Evolutionary conservation across 2,113 vertebrate genomes (phyloP).

Genomic region (Lophura nycthemera): DNA sequence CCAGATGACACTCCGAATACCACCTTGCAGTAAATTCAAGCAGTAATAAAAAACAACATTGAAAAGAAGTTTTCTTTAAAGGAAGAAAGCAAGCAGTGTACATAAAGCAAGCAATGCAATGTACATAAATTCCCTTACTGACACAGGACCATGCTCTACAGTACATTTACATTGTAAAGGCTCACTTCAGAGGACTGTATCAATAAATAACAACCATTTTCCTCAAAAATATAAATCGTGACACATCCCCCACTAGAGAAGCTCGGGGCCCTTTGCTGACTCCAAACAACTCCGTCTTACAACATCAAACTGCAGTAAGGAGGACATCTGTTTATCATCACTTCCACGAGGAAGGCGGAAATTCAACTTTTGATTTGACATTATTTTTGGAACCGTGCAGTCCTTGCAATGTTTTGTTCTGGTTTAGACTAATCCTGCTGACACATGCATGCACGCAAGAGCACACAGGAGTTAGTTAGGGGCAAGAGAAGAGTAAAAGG

Average conservation of each 20-base stretch:
- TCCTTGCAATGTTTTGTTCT: not conserved
- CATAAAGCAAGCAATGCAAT: too few species aligned
- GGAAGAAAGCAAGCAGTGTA: not conserved
- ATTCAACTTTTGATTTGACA: not conserved
- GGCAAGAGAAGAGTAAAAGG: not conserved
- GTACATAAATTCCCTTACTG: not conserved
- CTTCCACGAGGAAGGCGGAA: not conserved
- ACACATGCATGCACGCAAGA: not conserved
- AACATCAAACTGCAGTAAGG: not conserved
- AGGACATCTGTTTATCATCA: not conserved
- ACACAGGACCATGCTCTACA: not conserved
- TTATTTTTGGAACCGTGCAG: constrained; percentile 2
- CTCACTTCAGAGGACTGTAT: not conserved
- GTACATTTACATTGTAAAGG: not conserved
- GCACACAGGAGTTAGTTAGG: not conserved
- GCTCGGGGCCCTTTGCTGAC: not conserved
- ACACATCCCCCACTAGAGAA: not conserved
- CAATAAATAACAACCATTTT: not conserved
- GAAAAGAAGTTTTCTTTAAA: not conserved
- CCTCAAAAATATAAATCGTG: not conserved
- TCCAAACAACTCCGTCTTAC: not conserved
- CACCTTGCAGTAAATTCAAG: not conserved
- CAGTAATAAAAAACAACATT: not conserved
- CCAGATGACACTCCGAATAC: not conserved
- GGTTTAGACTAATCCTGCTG: not conserved